Conservation (phyloP, 2,797 vertebrate genomes). For the Rallus crepitans region DNA sequence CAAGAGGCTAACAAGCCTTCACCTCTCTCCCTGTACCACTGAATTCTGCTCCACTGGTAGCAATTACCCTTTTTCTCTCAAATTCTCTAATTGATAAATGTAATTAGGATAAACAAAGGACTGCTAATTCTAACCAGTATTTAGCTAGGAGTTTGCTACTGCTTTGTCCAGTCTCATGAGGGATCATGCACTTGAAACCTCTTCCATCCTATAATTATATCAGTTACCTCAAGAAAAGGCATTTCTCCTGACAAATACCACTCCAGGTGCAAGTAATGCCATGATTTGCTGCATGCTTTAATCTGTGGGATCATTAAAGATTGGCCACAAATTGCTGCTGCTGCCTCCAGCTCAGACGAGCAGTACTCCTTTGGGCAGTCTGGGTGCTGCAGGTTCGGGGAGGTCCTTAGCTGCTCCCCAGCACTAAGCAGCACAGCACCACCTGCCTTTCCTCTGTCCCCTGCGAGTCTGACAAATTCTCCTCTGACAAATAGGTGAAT, state of each 20-base stretch:
- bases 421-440: neutral
- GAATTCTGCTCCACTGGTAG: neutral
- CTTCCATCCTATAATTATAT: neutral
- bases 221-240: neutral
- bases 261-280: neutral
- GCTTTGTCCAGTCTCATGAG: neutral
- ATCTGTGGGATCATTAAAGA: neutral
- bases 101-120: slow-evolving; percentile 46
- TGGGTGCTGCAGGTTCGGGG: neutral
- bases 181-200: neutral
- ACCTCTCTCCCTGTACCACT: neutral
- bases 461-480: neutral
- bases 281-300: neutral
- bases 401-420: neutral
- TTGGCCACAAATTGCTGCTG: neutral
- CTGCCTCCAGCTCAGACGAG: neutral
- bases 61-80: slow-evolving; percentile 40
- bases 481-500: neutral
- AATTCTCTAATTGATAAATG: slow-evolving; percentile 41
- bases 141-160: slow-evolving; percentile 1
- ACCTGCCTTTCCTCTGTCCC: neutral
- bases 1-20: slow-evolving; percentile 41
- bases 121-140: slow-evolving; percentile 17
- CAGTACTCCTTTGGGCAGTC: neutral
- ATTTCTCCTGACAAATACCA: neutral